Evolutionary conservation across 2,888 invertebrate genomes (phyloP).

Genomic region (Drosophila multiciliata): DNA sequence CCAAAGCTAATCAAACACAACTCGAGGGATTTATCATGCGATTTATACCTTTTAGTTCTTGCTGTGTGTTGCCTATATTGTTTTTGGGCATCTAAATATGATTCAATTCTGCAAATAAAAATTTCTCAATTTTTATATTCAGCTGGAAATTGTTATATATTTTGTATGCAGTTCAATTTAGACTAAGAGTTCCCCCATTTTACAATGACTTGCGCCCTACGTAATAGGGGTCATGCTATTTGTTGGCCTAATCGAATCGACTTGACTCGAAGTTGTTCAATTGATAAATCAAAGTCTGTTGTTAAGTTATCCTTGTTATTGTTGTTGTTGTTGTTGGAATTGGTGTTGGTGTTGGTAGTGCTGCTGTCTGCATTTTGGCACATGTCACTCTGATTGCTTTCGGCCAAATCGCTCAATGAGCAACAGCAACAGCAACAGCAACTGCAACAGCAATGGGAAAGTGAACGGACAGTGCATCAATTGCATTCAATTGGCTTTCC

Average conservation of each 20-base stretch:
- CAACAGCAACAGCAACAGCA: slow-evolving; percentile 19
- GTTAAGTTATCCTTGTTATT: not conserved
- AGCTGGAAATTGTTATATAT: slow-evolving; percentile 4
- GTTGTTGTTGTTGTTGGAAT: not conserved
- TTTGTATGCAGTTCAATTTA: slow-evolving; percentile 1
- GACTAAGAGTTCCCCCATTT: too few species aligned
- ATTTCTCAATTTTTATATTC: slow-evolving; percentile 38
- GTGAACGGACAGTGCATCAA: slow-evolving; percentile 58
- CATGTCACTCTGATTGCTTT: slow-evolving; percentile 44
- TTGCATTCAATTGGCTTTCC: slow-evolving; percentile 72
- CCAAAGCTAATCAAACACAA: slow-evolving; percentile 2
- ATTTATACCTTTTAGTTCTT: slow-evolving; percentile 29
- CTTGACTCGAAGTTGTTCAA: not conserved
- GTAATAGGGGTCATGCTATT: slow-evolving; percentile 10
- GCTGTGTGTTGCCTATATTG: slow-evolving; percentile 25
- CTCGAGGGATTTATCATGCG: slow-evolving; percentile 20
- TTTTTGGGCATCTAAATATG: slow-evolving; percentile 35
- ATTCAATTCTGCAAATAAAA: slow-evolving; percentile 38
- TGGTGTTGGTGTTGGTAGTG: not conserved
- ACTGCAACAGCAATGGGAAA: not conserved
- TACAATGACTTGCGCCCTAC: not conserved
- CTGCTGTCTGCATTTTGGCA: slow-evolving; percentile 25
- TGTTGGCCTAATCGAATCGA: slow-evolving; percentile 15
- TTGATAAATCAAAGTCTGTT: slow-evolving; percentile 23
- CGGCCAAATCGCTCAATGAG: slow-evolving; percentile 27